These are phyloP conservation scores for Drosophila insularis DNA, from an alignment of 1,140 invertebrate species.

Conservation along the genomic window DNA sequence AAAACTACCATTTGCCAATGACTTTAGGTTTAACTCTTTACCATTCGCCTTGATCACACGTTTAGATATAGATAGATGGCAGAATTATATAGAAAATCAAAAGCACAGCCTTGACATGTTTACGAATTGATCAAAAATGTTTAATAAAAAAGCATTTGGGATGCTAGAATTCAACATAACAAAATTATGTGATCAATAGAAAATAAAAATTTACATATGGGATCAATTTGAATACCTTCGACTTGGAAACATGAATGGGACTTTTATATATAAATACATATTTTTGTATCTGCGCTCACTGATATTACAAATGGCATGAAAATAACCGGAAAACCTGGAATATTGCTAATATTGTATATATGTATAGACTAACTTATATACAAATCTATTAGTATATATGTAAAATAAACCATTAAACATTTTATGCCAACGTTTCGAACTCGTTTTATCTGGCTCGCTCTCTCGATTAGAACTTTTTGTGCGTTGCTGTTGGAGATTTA, in stretches of 20 bases:
- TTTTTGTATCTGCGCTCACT: constrained; percentile 9
- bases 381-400: constrained; percentile 1
- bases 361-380: neutral
- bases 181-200: too few relatives aligned
- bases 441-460: neutral
- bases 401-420: constrained; percentile 7
- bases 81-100: neutral
- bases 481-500: neutral
- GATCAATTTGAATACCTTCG: constrained; percentile 2
- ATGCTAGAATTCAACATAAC: neutral
- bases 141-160: neutral
- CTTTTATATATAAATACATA: too few relatives aligned
- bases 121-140: neutral
- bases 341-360: neutral
- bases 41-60: neutral
- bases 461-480: neutral
- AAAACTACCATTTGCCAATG: neutral
- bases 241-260: constrained; percentile 12
- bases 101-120: constrained; percentile 7
- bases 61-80: neutral
- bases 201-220: constrained; percentile 9
- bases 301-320: constrained; percentile 6
- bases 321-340: constrained; percentile 14
- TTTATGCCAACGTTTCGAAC: neutral
- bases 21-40: neutral